Base-by-base conservation (phyloP, 2,113 vertebrate species). In the Bolborhynchus lineola region DNA sequence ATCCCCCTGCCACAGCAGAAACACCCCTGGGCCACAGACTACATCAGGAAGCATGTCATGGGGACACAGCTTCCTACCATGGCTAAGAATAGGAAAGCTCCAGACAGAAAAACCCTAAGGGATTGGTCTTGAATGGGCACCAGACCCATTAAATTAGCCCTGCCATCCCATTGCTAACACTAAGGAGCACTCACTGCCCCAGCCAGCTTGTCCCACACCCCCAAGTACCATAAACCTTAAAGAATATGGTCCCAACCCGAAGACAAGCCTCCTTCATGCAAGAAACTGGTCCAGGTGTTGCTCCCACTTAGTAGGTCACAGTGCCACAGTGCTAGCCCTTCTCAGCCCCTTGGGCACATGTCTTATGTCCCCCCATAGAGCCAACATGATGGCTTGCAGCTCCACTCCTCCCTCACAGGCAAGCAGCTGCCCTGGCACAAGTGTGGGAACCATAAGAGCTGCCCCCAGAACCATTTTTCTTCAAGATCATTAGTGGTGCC, bases 401-500 rank as follows among this genome's bases (percentile, higher is more conserved):
- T 71, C 76, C 1, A 4, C 44, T 93, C 29, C 65, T 82, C 74
- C 42, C 92, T 90, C 1, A 0, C 93, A 98, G 98, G 31, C 5
- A 4, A 64, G 31, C 74, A 75, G 50, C 6, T 4, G 4, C 19
- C n/a, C 11, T 90, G 6, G 41, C 46, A 57, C 82, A 98, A 98
- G 71, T 99, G 99, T 15, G 70, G 87, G 44, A 98, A 98, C 68
- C 86, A 89, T 57, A 98, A 71, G 91, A 62, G 52, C 37, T 99
- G 99, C 49, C 95, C 98, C 0, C 4, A 26, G 3, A 59, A 98
- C 42, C 81, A 97, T 69, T 99, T 98, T 53, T 98, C 3, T 98
- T 99, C 68, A 97, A 82, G 74, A 94, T 99, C 77, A 52, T 26
- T 70, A 99, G 99, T 1, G 98, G 99, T 1, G 98, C 98, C 0